A percentile compares a stretch with the other conserved stretches of the same genome.
phyloP scores from a whole-genome alignment of 2,797 vertebrate species.

The Rhabdomys pumilio region DNA sequence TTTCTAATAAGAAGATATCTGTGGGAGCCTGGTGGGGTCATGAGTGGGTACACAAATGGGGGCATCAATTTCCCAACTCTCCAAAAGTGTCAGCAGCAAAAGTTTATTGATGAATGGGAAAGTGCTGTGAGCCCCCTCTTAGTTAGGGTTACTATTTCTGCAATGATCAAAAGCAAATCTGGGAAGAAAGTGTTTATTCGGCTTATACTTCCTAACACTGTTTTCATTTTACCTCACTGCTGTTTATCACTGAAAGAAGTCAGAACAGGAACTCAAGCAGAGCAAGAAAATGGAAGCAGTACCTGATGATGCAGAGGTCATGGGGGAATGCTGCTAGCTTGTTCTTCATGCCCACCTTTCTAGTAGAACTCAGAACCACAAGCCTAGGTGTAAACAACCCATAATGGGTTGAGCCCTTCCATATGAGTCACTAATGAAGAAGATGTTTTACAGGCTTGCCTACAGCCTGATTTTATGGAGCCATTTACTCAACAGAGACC shows the following conservation, averaged over 20 bases:
- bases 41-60: neutral
- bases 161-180: neutral
- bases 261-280: neutral
- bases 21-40: neutral
- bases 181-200: neutral
- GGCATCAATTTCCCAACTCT: neutral
- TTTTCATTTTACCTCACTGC: too few relatives aligned
- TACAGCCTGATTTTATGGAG: neutral
- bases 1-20: neutral
- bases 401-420: neutral
- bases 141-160: neutral
- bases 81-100: neutral
- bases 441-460: neutral
- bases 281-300: neutral
- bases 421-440: neutral
- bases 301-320: too few relatives aligned
- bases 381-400: rapidly evolving
- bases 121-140: neutral
- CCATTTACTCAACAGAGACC: neutral
- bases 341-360: too few relatives aligned
- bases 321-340: neutral
- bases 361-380: too few relatives aligned
- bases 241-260: neutral
- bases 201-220: too few relatives aligned
- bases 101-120: neutral